Evolutionary conservation across 2,888 invertebrate species (phyloP), one percentile per base, ranked within the genome.

Genomic region (Dyspetes luteomarginatus): DNA sequence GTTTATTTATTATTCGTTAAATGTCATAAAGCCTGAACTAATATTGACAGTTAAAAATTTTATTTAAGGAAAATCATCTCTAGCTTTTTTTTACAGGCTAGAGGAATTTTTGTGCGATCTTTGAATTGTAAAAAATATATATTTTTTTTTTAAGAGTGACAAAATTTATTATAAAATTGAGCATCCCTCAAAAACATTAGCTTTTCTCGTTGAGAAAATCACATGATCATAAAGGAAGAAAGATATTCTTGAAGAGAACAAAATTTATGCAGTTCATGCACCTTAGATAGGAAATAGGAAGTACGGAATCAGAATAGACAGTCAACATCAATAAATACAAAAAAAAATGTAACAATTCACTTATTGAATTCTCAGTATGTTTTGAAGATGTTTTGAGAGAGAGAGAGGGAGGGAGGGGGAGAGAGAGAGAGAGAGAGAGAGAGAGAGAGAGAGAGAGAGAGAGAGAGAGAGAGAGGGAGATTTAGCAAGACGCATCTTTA

Each of bases 201-300:
- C n/a, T n/a, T n/a, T n/a, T n/a, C n/a, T n/a, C n/a, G n/a, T 26
- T 9, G 22, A 41, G 22, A 4, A 17, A 58, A 58, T 17, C 28
- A 12, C 52, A 45, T 15, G 28, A 45, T 45, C 15, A 48, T 50
- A 50, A 43, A 43, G 41, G 45, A 17, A 56, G 19, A 50, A 67
- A 36, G 78, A 78, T 81, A 64, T 75, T 73, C 45, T 64, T 75
- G 77, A 79, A 74, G 74, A 68, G 52, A 71, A 82, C 67, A 30
- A 76, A 80, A 60, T 78, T 80, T 73, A 78, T 80, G 77, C 81
- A 78, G 65, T 78, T 80, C 76, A 78, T 80, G 77, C 81, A 78
- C 79, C 58, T 64, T 81, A 80, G 81, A 81, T 83, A 81, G 81
- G 75, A 82, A 79, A 81, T 83, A 81, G 81, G 75, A 82, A 68